Percentiles rank a stretch among this genome's conserved stretches.
phyloP scores from a whole-genome alignment of 1,140 invertebrate genomes.

The Mylabris phalerata region DNA sequence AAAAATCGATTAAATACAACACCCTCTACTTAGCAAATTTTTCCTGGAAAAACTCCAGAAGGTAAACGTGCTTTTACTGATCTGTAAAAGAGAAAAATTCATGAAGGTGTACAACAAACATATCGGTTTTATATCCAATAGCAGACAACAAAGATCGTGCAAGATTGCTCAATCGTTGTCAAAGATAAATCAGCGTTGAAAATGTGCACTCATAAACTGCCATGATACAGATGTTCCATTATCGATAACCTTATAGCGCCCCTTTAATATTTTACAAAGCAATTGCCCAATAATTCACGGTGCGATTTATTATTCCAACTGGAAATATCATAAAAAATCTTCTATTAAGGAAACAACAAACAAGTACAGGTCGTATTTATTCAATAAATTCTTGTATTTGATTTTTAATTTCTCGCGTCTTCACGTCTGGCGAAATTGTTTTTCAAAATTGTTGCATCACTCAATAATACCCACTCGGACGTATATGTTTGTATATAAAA shows the following conservation, averaged over 20 bases:
- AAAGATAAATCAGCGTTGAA: constrained; percentile 9
- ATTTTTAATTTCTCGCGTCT: too few relatives aligned
- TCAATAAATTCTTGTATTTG: too few relatives aligned
- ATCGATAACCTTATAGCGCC: constrained; percentile 6
- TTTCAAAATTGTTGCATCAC: constrained; percentile 16
- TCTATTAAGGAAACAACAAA: constrained; percentile 8
- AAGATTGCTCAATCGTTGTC: constrained; percentile 9
- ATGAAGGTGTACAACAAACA: not conserved
- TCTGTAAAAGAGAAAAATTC: not conserved
- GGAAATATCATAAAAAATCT: constrained; percentile 10
- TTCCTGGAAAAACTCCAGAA: too few relatives aligned
- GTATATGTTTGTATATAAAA: not conserved
- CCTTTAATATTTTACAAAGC: constrained; percentile 4
- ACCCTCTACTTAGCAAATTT: too few relatives aligned
- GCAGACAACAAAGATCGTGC: constrained; percentile 6
- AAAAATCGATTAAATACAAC: too few relatives aligned
- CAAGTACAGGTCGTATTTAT: not conserved
- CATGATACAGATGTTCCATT: constrained; percentile 8
- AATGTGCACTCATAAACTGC: constrained; percentile 8
- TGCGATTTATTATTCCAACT: constrained; percentile 8
- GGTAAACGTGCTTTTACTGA: too few relatives aligned
- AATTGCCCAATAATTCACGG: constrained; percentile 13
- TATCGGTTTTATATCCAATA: not conserved
- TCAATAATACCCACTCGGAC: not conserved
- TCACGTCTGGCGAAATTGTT: constrained; percentile 16